Base-by-base conservation (phyloP, 2,113 vertebrate genomes). In the Peromyscus polionotus region DNA sequence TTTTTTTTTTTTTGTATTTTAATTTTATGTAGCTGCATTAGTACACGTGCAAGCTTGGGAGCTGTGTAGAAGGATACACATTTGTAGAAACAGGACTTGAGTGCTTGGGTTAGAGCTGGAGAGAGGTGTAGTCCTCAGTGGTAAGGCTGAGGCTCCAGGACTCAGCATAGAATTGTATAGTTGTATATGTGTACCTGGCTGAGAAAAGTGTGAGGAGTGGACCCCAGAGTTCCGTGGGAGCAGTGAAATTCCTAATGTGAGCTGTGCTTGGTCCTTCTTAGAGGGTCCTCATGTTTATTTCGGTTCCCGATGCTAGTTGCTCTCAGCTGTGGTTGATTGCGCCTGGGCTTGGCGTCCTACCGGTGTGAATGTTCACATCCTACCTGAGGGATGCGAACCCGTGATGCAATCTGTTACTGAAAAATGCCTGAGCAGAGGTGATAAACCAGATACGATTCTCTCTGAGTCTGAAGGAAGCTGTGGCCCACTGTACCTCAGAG, bases 111-210 rank as follows among this genome's bases (percentile, higher is more conserved):
- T 45, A 10, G 61, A 28, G 20, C 48, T 63, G 45, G 63, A 20
- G 57, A 26, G 22, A 28, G 65, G 42, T 14, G n/a, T 10, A 22
- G 75, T 19, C 11, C 63, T 63, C 48, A 5, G 24, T 65, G 84
- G 14, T 42, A n/a, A 75, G 70, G 31, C 33, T 5, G 26, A 28
- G 20, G 48, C 31, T 6, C 17, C 8, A 33, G 85, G 51, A 45
- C n/a, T 68, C 85, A 9, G 24, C 36, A 9, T 20, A 72, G 73
- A 68, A 39, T 63, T 39, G 28, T 31, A 31, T 8, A 31, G 10
- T 79, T 36, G 22, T 8, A 0, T 6, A 33, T 19, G 1, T 63
- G 70, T 28, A 12, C 10, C 0, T 19, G 39, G 0, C 28, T 17
- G 7, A n/a, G 45, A 36, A 22, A 61, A 26, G 19, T 68, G 42